phyloP scores from a whole-genome alignment of 2,113 vertebrate genomes.

The Leuciscus idus region DNA sequence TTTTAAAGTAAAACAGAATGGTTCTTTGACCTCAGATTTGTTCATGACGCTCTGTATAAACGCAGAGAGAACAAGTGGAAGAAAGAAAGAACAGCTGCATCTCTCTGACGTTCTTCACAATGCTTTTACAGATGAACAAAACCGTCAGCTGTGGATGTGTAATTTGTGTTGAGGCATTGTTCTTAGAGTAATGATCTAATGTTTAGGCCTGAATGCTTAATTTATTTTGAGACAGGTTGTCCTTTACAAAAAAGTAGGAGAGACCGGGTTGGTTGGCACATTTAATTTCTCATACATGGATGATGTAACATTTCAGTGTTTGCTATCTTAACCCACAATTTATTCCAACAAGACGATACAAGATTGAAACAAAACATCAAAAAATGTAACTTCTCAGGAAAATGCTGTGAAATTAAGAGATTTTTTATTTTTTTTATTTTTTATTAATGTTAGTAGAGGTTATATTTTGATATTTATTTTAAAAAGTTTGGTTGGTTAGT shows the following conservation, averaged over 20 bases:
- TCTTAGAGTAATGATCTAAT: conserved; percentile 30
- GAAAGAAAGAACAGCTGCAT: conserved; percentile 23
- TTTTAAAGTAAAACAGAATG: conserved; percentile 11
- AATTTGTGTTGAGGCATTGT: conserved; percentile 35
- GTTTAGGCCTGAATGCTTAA: conserved; percentile 16
- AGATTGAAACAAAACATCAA: background rate
- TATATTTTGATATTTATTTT: no score
- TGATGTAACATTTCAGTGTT: no score
- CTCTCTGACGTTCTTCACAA: conserved; percentile 25
- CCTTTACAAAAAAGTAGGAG: background rate
- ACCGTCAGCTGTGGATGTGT: conserved; percentile 18
- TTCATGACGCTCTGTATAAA: background rate
- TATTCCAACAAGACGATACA: background rate
- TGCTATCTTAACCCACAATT: background rate
- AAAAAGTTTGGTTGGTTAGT: background rate
- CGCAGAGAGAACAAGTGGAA: background rate
- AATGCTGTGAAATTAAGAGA: background rate
- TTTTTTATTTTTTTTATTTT: background rate
- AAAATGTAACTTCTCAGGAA: background rate
- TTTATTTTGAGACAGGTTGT: background rate
- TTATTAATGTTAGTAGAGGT: background rate
- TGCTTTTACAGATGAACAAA: conserved; percentile 34
- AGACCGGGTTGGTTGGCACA: background rate
- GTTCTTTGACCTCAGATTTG: background rate
- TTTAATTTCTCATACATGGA: background rate